These are phyloP conservation scores for Orthonevra nobilis DNA, from an alignment of 2,888 invertebrate genomes.

Conservation along the genomic window DNA sequence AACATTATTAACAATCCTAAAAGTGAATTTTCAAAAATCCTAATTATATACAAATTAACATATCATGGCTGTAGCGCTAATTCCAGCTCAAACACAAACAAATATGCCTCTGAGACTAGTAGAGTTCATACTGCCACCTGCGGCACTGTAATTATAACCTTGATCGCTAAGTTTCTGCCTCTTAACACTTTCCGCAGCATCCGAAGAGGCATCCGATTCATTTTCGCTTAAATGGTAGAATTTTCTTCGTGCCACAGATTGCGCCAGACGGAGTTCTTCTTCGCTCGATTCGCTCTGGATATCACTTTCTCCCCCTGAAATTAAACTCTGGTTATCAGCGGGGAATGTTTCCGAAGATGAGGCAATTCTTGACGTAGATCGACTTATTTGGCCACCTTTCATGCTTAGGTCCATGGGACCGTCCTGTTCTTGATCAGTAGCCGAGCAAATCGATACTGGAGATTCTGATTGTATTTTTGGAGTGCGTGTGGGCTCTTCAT, in stretches of 20 bases:
- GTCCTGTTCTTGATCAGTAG: constrained; percentile 82
- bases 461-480: constrained; percentile 76
- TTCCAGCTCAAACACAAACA: constrained; percentile 74
- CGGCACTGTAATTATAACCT: constrained; percentile 52
- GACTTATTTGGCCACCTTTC: constrained; percentile 83
- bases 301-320: constrained; percentile 73
- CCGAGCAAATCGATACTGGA: constrained; percentile 77
- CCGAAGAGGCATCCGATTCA: constrained; percentile 57
- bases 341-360: constrained; percentile 43
- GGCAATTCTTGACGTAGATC: constrained; percentile 74
- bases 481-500: constrained; percentile 29
- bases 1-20: constrained; percentile 29
- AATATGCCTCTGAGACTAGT: constrained; percentile 77
- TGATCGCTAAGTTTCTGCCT: constrained; percentile 74
- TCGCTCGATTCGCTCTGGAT: constrained; percentile 73
- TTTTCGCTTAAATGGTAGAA: constrained; percentile 75
- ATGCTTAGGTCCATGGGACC: constrained; percentile 91
- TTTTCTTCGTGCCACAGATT: constrained; percentile 72
- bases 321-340: constrained; percentile 74
- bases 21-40: constrained; percentile 30
- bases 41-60: constrained; percentile 40
- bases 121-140: constrained; percentile 73
- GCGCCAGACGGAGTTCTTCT: constrained; percentile 72
- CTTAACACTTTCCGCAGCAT: constrained; percentile 72
- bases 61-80: constrained; percentile 1